Evolutionary conservation across 2,113 vertebrate species (phyloP).

Genomic region (Numida meleagris): DNA sequence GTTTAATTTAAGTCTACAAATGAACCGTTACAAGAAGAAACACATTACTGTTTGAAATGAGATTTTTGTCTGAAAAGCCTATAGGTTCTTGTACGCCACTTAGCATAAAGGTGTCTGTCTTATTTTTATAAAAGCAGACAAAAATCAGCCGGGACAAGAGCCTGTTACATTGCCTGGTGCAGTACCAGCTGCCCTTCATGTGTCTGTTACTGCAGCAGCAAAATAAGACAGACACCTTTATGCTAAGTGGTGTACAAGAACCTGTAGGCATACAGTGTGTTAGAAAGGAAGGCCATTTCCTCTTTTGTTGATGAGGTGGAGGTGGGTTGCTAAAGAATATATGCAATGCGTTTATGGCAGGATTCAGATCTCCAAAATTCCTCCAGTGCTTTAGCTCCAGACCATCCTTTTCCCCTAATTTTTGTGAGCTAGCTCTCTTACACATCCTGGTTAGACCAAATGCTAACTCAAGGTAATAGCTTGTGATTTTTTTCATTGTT

Average conservation of each 20-base stretch:
- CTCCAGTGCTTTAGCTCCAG: not conserved
- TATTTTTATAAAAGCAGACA: too few relatives aligned
- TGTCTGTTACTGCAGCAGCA: not conserved
- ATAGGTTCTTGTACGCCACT: too few relatives aligned
- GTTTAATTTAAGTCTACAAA: not conserved
- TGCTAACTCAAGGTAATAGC: not conserved
- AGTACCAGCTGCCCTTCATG: not conserved
- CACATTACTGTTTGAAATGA: not conserved
- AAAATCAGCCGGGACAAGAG: not conserved
- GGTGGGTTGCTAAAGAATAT: not conserved
- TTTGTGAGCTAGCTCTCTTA: not conserved
- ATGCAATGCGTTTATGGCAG: not conserved
- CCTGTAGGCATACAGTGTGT: not conserved
- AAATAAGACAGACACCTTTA: not conserved
- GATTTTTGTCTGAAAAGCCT: not conserved
- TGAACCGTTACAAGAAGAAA: not conserved
- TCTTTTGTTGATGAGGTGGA: not conserved
- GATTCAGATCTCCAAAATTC: not conserved
- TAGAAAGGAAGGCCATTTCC: not conserved
- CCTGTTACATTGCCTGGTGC: not conserved
- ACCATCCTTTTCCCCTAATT: not conserved
- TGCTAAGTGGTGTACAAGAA: not conserved
- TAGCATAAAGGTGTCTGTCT: too few relatives aligned
- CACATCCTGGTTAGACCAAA: not conserved
- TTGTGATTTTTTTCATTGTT: not conserved